Percentiles rank a stretch among this genome's conserved stretches.
These are phyloP conservation scores for Craterocephalus amniculus DNA, from an alignment of 2,797 vertebrate species.

Conservation along the genomic window DNA sequence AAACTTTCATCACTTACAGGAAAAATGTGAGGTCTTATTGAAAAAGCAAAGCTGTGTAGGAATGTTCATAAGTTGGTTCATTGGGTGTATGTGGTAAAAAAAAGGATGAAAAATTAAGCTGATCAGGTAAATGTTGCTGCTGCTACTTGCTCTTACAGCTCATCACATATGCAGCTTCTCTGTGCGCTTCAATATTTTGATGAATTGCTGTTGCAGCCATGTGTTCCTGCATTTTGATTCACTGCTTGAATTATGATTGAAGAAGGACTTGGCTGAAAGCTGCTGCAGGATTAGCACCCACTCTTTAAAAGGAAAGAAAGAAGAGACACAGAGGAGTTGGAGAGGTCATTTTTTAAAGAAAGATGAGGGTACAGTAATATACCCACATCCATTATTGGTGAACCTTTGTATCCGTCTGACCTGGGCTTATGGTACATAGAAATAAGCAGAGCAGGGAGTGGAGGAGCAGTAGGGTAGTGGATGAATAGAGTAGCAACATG, in stretches of 20 bases:
- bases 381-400: conserved; percentile 55
- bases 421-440: conserved; percentile 26
- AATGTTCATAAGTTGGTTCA: conserved; percentile 51
- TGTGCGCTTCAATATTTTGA: conserved; percentile 49
- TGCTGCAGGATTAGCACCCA: conserved; percentile 44
- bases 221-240: conserved; percentile 46
- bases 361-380: conserved; percentile 37
- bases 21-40: conserved; percentile 41
- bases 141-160: conserved; percentile 45
- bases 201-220: conserved; percentile 52
- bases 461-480: conserved; percentile 12
- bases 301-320: conserved; percentile 19
- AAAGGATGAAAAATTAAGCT: conserved; percentile 43
- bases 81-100: conserved; percentile 51
- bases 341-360: conserved; percentile 51
- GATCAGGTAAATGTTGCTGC: conserved; percentile 49
- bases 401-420: conserved; percentile 43
- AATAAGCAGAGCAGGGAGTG: conserved; percentile 4
- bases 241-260: conserved; percentile 59
- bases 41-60: conserved; percentile 30
- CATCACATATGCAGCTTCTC: conserved; percentile 50
- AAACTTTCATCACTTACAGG: conserved; percentile 46
- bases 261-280: conserved; percentile 21
- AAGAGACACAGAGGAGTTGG: background rate
- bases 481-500: conserved; percentile 31